A percentile compares a stretch with the other conserved stretches of the same genome.
Evolutionary conservation across 2,888 invertebrate genomes (phyloP).

Genomic region (Tetragonisca angustula): DNA sequence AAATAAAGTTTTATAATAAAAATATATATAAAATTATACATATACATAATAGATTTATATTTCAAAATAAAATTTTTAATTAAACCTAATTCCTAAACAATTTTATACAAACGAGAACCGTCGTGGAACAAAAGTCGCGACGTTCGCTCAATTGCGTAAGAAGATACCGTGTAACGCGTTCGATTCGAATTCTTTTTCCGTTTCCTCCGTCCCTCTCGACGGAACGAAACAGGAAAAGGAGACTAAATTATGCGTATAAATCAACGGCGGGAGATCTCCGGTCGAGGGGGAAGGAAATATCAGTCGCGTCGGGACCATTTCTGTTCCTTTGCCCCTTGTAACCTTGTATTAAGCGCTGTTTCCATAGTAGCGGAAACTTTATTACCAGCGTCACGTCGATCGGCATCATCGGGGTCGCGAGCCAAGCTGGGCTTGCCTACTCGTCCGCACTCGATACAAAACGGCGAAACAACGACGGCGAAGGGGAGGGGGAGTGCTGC

Average conservation of each 20-base stretch:
- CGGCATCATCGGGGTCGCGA: slow-evolving; percentile 27
- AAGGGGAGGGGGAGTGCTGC: neutral
- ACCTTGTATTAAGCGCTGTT: slow-evolving; percentile 73
- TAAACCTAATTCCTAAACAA: too few relatives aligned
- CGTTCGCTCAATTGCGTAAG: neutral
- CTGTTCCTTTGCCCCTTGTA: slow-evolving; percentile 48
- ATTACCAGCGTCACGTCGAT: slow-evolving; percentile 64
- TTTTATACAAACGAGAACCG: too few relatives aligned
- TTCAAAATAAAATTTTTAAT: too few relatives aligned
- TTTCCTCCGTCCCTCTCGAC: neutral
- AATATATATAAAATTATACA: too few relatives aligned
- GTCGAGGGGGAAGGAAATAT: slow-evolving; percentile 47
- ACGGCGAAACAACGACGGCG: neutral
- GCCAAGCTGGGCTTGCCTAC: neutral
- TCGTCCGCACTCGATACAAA: slow-evolving; percentile 28
- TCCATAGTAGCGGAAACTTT: slow-evolving; percentile 73
- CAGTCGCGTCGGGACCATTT: slow-evolving; percentile 39
- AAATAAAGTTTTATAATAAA: too few relatives aligned
- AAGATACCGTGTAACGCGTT: too few relatives aligned
- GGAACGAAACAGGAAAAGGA: too few relatives aligned
- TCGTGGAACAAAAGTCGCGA: neutral
- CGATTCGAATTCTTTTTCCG: neutral
- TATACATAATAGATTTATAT: too few relatives aligned
- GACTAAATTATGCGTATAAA: slow-evolving; percentile 30
- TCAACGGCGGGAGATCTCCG: slow-evolving; percentile 21